Base-by-base conservation (phyloP, 1,140 invertebrate species). In the Apis laboriosa region DNA sequence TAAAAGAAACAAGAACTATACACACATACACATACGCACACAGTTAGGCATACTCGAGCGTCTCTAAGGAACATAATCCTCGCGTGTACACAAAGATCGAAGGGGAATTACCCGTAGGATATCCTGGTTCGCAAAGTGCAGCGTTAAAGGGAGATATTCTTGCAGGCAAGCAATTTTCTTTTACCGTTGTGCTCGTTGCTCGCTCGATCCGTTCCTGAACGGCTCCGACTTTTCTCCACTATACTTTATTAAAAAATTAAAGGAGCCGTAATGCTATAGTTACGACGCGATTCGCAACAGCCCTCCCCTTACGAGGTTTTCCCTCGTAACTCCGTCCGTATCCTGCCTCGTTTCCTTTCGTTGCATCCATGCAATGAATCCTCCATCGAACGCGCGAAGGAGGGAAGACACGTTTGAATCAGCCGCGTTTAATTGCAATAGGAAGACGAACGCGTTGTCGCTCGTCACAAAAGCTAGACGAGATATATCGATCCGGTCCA, bases 211-310 rank as follows among this genome's bases (percentile, higher is more conserved):
- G 34, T 43, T 15, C 43, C 34, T 21, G 74, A 66, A 74, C 77
- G 34, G 19, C 53, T 43, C 34, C 61, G 53, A 75, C 71, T 67
- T 75, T 66, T 49, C 71, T 24, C 51, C 21, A 34, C 3, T 21
- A 34, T 53, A 24, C 71, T 80, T 75, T 80, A 80, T 80, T 80
- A 80, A 80, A 75, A 80, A 80, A 80, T 80, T 75, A 80, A 80
- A 80, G 71, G 17, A 53, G n/a, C 61, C 28, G 34, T 75, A 67
- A 80, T 51, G 63, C 71, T 43, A 56, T 75, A 75, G 79, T 80
- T 80, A 80, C 70, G 71, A 8, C 43, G 34, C 79, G 61, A 80
- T 80, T 75, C 79, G 79, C 34, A 43, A 80, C 49, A 7, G 53
- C 71, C 19, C 17, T 43, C 9, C 34, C 34, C 51, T 24, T 24